Evolutionary conservation across 37 sponge, comb jelly and placozoan species (phyloP).

Genomic region (Beroe ovata): DNA sequence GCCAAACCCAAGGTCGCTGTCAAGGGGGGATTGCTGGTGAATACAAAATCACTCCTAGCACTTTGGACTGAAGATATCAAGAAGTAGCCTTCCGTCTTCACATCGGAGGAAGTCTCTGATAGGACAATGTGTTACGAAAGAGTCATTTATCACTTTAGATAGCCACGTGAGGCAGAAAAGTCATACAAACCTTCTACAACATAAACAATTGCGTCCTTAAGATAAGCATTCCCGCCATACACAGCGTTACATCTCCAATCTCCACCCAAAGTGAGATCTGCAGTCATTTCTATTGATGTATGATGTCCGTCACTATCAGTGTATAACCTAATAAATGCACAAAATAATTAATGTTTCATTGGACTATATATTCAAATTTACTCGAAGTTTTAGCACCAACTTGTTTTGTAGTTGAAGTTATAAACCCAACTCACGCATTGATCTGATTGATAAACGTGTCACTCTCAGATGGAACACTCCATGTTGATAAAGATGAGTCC

Average conservation of each 20-base stretch:
- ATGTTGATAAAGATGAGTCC: not conserved
- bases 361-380: too few species aligned
- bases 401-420: too few species aligned
- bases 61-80: too few species aligned
- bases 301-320: not conserved
- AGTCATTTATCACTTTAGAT: too few species aligned
- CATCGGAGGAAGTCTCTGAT: not conserved
- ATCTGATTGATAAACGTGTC: not conserved
- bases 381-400: too few species aligned
- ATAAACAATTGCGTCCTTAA: not conserved
- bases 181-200: conserved; percentile 10
- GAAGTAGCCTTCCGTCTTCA: not conserved
- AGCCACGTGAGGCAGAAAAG: too few species aligned
- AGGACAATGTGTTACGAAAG: too few species aligned
- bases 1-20: too few species aligned
- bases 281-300: not conserved
- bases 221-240: conserved; percentile 6
- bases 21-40: too few species aligned
- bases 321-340: too few species aligned
- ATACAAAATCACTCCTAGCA: too few species aligned
- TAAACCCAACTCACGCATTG: not conserved
- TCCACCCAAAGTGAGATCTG: not conserved
- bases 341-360: too few species aligned
- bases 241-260: not conserved
- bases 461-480: not conserved